Conservation (phyloP, 2,888 invertebrate species). For the Eupeodes luniger region DNA sequence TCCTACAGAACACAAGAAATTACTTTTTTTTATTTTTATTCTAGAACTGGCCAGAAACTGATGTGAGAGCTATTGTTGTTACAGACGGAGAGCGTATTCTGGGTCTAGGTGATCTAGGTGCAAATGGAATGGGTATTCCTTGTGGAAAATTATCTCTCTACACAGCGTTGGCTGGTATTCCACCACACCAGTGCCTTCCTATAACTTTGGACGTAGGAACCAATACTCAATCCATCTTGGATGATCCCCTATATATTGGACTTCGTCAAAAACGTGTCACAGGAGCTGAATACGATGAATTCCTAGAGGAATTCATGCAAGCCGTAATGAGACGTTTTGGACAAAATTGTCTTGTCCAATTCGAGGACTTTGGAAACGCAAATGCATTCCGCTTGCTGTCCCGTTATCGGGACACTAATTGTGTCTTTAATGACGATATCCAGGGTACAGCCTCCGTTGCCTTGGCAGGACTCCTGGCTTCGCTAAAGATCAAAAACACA, state of each 20-base stretch:
- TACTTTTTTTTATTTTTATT: constrained; percentile 31
- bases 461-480: constrained; percentile 95
- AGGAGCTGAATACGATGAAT: constrained; percentile 94
- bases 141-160: constrained; percentile 98
- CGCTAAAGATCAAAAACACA: constrained; percentile 92
- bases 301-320: constrained; percentile 98
- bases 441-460: constrained; percentile 99
- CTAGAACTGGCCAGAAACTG: constrained; percentile 90
- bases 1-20: background rate
- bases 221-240: constrained; percentile 92
- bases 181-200: constrained; percentile 97
- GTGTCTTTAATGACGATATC: constrained; percentile 99
- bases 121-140: constrained; percentile 99
- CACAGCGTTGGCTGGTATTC: constrained; percentile 98
- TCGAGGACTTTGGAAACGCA: constrained; percentile 99
- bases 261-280: constrained; percentile 92
- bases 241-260: constrained; percentile 98
- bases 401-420: constrained; percentile 94
- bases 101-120: constrained; percentile 98
- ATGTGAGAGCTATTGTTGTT: constrained; percentile 95
- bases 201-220: constrained; percentile 97
- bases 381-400: constrained; percentile 97
- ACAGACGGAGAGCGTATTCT: constrained; percentile 99
- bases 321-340: constrained; percentile 94
- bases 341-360: constrained; percentile 94